Evolutionary conservation across 2,888 invertebrate species (phyloP), one percentile per base, ranked within the genome.

Genomic region (Strigamia transsilvanica): DNA sequence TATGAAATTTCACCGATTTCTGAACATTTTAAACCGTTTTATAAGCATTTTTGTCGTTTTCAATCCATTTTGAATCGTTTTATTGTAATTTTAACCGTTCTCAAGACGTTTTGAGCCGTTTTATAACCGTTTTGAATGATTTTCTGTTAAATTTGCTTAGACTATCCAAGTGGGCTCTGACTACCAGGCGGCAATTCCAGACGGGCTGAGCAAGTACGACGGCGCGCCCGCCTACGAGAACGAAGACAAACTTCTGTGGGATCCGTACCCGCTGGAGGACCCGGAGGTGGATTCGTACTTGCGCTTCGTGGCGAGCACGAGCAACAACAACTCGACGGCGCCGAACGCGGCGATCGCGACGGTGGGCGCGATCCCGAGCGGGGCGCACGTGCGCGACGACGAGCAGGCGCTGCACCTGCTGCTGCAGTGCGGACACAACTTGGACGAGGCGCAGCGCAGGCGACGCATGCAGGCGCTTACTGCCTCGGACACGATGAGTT

Each of bases 151-250:
- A n/a, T n/a, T 77, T 18, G 41, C 86, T 82, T 85, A 91, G 91
- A 96, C 95, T 27, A 97, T 98, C 84, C 97, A 97, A 94, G 97
- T 98, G 34, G 98, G 98, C 21, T 92, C 93, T 84, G 95, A 96
- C 87, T 98, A 94, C 88, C 98, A 98, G 90, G 98, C 98, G 3
- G 92, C 92, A 82, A 96, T 98, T 86, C 98, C 98, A 0, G 95
- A 95, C 87, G 97, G 96, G 0, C 90, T 98, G 21, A 94, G 94
- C 86, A 93, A 93, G 86, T 98, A 98, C 88, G 98, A 95, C 86
- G 97, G 97, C 89, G 94, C 94, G n/a, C 89, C 89, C 84, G 96
- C 96, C 0, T 96, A 97, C 87, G 96, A 97, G 89, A 97, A 97
- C 89, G 97, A 97, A 87, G 98, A 98, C 87, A 95, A 96, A 88